phyloP scores from a whole-genome alignment of 2,113 vertebrate genomes.

The Empidonax traillii region DNA sequence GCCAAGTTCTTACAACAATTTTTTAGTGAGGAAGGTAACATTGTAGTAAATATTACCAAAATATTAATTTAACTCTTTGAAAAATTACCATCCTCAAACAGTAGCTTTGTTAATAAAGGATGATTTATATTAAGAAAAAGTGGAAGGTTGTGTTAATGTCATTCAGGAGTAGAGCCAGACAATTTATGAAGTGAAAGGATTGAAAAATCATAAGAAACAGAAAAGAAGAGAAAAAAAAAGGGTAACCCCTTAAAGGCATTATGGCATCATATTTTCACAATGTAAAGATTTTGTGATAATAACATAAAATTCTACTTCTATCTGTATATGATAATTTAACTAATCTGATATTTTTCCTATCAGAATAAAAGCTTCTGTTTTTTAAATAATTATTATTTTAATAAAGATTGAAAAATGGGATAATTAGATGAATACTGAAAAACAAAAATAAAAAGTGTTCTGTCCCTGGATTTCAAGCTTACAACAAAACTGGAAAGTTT shows the following conservation, averaged over 20 bases:
- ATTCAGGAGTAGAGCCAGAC: background rate
- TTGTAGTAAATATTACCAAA: background rate
- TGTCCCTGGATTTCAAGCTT: background rate
- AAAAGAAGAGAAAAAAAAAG: background rate
- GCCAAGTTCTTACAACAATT: background rate
- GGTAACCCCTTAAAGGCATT: background rate
- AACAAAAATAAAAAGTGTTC: background rate
- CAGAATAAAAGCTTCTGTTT: background rate
- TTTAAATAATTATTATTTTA: background rate
- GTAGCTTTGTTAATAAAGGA: background rate
- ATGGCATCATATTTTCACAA: background rate
- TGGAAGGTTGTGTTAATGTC: background rate
- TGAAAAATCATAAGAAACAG: background rate
- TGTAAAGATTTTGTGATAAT: background rate
- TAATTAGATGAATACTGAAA: background rate
- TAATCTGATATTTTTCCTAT: background rate
- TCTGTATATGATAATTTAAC: background rate
- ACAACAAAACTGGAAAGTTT: background rate
- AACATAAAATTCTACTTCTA: background rate
- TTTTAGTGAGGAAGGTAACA: background rate
- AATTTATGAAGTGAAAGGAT: background rate
- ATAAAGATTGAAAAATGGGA: background rate
- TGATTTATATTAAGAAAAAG: background rate
- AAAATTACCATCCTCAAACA: background rate
- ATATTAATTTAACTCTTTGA: background rate